These are phyloP conservation scores for Cherax quadricarinatus DNA, from an alignment of 1,140 invertebrate genomes.

Conservation along the genomic window DNA sequence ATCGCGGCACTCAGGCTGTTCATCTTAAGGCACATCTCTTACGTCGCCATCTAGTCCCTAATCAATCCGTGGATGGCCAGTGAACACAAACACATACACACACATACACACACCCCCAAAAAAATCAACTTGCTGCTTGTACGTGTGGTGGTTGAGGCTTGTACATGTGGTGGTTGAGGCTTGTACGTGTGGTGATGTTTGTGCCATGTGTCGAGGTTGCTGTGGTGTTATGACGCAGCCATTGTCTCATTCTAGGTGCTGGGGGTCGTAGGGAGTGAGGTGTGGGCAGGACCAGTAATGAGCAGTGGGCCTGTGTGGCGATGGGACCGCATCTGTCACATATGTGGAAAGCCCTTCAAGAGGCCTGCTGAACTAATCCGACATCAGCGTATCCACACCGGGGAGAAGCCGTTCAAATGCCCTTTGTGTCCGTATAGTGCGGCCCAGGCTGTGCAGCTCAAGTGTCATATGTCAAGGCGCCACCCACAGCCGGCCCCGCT, in stretches of 20 bases:
- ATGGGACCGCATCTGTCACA: constrained; percentile 55
- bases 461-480: constrained; percentile 52
- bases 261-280: constrained; percentile 55
- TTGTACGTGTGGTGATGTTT: neutral
- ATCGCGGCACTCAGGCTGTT: constrained; percentile 58
- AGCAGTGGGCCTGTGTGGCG: constrained; percentile 31
- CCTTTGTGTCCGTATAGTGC: constrained; percentile 54
- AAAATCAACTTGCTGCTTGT: neutral
- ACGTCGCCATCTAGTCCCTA: constrained; percentile 42
- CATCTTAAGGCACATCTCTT: constrained; percentile 63
- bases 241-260: constrained; percentile 64
- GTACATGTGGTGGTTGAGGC: neutral
- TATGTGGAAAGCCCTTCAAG: constrained; percentile 61
- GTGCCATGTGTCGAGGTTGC: constrained; percentile 7
- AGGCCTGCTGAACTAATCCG: constrained; percentile 54
- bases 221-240: constrained; percentile 45
- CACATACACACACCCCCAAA: neutral
- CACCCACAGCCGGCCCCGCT: constrained; percentile 41
- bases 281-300: constrained; percentile 55
- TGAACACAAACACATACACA: neutral
- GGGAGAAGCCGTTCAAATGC: constrained; percentile 59
- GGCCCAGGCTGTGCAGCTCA: constrained; percentile 55
- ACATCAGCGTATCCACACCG: constrained; percentile 55
- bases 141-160: neutral
- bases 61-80: constrained; percentile 21